phyloP scores from a whole-genome alignment of 2,797 vertebrate species.

The Intellagama lesueurii region DNA sequence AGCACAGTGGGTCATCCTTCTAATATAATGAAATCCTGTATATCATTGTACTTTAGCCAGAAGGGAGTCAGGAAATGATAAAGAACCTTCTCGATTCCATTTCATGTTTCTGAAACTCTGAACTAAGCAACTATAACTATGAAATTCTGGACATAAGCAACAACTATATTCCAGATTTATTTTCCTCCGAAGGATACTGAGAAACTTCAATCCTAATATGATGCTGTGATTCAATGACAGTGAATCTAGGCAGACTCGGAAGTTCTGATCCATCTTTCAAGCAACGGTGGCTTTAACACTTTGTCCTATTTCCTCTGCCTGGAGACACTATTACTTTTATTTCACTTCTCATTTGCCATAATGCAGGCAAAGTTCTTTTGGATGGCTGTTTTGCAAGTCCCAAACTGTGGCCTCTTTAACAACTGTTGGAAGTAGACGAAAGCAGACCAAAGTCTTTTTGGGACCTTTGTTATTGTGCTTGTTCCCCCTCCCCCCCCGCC shows the following conservation, averaged over 20 bases:
- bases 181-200: neutral
- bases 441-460: neutral
- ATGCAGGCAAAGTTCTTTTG: neutral
- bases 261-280: conserved; percentile 11
- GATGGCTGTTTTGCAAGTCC: conserved; percentile 17
- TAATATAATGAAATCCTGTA: conserved; percentile 19
- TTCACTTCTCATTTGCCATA: conserved; percentile 24
- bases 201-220: conserved; percentile 20
- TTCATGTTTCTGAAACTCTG: neutral
- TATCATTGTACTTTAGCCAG: conserved; percentile 1
- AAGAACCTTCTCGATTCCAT: neutral
- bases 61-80: neutral
- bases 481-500: neutral
- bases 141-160: conserved; percentile 2
- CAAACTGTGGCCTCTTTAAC: conserved; percentile 33
- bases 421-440: conserved; percentile 15
- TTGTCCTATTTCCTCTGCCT: conserved; percentile 8
- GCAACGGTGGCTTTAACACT: neutral
- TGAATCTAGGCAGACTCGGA: neutral
- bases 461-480: conserved; percentile 43
- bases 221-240: neutral
- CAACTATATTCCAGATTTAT: neutral
- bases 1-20: conserved; percentile 13
- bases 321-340: conserved; percentile 30
- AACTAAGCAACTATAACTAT: neutral